Percentiles rank a stretch among this genome's conserved stretches.
Conservation (phyloP, 2,113 vertebrate species). For the Osmerus eperlanus region DNA sequence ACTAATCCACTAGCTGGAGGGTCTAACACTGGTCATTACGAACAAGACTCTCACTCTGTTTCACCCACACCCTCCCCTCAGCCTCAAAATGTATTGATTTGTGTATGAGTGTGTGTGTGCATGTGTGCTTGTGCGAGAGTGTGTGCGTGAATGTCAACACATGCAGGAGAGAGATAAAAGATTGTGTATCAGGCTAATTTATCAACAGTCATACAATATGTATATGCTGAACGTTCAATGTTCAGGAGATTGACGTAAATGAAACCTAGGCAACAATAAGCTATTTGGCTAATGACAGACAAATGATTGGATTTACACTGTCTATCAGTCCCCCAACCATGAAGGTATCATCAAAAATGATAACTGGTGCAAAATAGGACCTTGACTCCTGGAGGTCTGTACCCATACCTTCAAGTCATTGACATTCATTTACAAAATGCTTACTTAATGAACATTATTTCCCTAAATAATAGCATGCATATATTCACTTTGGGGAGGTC, state of each 20-base stretch:
- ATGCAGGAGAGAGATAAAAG: background rate
- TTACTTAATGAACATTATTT: slow-evolving; percentile 56
- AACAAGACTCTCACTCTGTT: slow-evolving; percentile 27
- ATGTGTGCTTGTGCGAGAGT: no score
- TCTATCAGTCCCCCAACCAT: slow-evolving; percentile 25
- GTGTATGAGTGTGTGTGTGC: slow-evolving; percentile 17
- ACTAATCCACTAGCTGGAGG: slow-evolving; percentile 47
- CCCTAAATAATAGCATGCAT: slow-evolving; percentile 57
- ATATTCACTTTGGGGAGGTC: slow-evolving; percentile 54
- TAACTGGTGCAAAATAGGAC: slow-evolving; percentile 48
- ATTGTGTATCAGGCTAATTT: background rate
- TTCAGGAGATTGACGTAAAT: slow-evolving; percentile 6
- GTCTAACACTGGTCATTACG: slow-evolving; percentile 42
- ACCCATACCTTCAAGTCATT: slow-evolving; percentile 25
- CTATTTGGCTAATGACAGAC: slow-evolving; percentile 2
- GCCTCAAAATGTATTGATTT: background rate
- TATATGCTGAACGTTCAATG: background rate
- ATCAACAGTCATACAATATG: background rate
- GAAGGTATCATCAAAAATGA: slow-evolving; percentile 44
- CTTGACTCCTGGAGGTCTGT: slow-evolving; percentile 51
- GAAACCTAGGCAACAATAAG: background rate
- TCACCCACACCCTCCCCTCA: background rate
- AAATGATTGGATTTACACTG: background rate
- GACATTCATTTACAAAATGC: slow-evolving; percentile 61
- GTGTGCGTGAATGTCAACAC: background rate